Evolutionary conservation across 2,888 invertebrate genomes (phyloP), one percentile per base, ranked within the genome.

Genomic region (Nomada fabriciana): DNA sequence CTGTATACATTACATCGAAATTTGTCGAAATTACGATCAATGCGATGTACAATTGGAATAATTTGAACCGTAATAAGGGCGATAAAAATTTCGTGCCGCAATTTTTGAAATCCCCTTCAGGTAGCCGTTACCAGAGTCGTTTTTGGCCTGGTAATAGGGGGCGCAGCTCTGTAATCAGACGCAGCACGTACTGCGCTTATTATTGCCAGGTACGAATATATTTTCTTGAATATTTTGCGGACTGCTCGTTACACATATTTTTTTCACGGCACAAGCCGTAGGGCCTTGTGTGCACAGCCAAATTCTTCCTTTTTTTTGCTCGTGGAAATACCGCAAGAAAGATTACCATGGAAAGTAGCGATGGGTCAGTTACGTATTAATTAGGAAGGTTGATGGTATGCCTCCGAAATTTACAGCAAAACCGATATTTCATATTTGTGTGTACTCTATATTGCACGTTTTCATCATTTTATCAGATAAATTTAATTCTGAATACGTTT

Each of bases 111-210:
- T 52, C 53, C 72, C 29, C 74, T 43, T 9, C 52, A n/a, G 65
- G 59, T 60, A 43, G 59, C 59, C 36, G 43, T 76, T 59, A 43
- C 42, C 52, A 0, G 42, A 13, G 25, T 65, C 43, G 43, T 74
- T 74, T 74, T 74, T 43, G 65, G 60, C 52, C 59, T 50, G 59
- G 76, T 73, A 77, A 77, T 77, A 59, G 65, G 65, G 23, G 23
- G 29, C 15, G 65, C 20, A 64, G 55, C 60, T 67, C 74, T 67
- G 77, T 65, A 67, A 77, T 77, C 77, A 67, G 50, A 72, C 29
- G 25, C 72, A 50, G 50, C 55, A 53, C 61, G 61, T 43, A 25
- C 53, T n/a, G 63, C 23, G n/a, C 63, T 53, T 20, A 20, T 72
- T 55, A 64, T 64, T 55, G 53, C 55, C 63, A 43, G 15, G 63